Conservation (phyloP, 2,113 vertebrate genomes). For the Acrocephalus kingi region DNA sequence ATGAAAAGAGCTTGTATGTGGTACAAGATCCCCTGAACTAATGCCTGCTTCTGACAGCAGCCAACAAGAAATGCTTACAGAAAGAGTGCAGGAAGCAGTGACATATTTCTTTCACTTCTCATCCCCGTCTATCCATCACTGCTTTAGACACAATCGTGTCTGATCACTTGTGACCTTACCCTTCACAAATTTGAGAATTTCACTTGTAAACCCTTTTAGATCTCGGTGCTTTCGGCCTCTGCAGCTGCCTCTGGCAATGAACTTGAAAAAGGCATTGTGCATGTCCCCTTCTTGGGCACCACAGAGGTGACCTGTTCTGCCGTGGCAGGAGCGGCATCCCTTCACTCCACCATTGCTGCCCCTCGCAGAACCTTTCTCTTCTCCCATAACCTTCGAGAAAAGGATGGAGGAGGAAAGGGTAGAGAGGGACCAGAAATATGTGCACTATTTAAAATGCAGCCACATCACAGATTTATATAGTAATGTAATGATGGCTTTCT, state of each 20-base stretch:
- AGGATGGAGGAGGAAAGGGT: not conserved
- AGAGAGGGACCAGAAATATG: not conserved
- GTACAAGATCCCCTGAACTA: not conserved
- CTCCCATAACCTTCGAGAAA: not conserved
- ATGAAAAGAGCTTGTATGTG: not conserved
- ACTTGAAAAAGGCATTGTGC: not conserved
- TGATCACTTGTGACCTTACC: not conserved
- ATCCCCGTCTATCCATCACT: not conserved
- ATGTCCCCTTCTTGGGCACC: not conserved
- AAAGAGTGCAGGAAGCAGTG: not conserved
- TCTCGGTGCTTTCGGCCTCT: not conserved
- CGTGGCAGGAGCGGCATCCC: not conserved
- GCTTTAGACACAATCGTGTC: not conserved
- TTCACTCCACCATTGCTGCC: accelerated
- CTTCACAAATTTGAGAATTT: not conserved
- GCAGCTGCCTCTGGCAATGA: not conserved
- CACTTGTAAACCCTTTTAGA: not conserved
- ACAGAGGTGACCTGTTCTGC: not conserved
- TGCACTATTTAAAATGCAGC: not conserved
- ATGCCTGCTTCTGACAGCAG: not conserved
- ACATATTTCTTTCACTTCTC: conserved; percentile 38
- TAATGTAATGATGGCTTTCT: not conserved
- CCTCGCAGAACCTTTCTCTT: not conserved
- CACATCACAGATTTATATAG: not conserved
- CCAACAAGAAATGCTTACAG: not conserved